phyloP scores from a whole-genome alignment of 2,797 vertebrate genomes.

The Linurgus olivaceus region DNA sequence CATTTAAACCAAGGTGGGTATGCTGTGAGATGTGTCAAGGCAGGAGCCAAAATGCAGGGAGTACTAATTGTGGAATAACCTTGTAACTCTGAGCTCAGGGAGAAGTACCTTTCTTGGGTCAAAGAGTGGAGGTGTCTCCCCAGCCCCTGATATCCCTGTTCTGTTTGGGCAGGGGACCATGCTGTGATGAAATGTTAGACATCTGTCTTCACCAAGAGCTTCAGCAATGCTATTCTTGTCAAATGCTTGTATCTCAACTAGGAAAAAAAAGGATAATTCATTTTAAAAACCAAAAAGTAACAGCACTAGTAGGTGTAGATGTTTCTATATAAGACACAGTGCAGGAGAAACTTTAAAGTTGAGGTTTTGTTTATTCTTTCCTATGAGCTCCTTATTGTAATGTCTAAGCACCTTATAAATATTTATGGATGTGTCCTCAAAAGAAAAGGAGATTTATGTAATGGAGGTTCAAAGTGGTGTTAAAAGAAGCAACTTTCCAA shows the following conservation, averaged over 20 bases:
- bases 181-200: background rate
- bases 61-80: background rate
- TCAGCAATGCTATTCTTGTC: background rate
- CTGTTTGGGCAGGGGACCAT: background rate
- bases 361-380: background rate
- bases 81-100: background rate
- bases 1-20: background rate
- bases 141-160: background rate
- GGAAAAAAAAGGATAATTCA: background rate
- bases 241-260: background rate
- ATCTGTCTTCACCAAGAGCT: background rate
- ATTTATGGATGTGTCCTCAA: background rate
- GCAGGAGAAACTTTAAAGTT: background rate
- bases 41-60: background rate
- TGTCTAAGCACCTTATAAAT: slow-evolving; percentile 1
- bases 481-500: background rate
- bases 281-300: background rate
- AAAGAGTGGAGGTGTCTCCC: accelerated
- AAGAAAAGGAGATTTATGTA: background rate
- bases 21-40: background rate
- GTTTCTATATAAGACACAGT: background rate
- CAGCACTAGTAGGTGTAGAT: background rate
- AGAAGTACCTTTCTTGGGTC: background rate
- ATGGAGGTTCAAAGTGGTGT: background rate
- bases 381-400: background rate